Percentiles rank a stretch among this genome's conserved stretches.
These are phyloP conservation scores for Gymnopithys bicolor DNA, from an alignment of 2,797 vertebrate species.

Conservation along the genomic window DNA sequence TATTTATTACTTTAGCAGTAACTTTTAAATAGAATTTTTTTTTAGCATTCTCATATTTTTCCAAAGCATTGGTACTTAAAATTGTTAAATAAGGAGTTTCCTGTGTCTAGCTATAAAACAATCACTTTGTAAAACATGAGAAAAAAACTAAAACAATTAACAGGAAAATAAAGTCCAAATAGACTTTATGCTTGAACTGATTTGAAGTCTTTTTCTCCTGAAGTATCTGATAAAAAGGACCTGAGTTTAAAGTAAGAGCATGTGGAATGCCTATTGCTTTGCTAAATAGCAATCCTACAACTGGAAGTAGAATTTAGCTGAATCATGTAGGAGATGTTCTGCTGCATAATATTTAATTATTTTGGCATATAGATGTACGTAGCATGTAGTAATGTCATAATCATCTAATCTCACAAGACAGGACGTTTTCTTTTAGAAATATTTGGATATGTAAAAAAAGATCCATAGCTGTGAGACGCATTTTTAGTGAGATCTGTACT, in stretches of 20 bases:
- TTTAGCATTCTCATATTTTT: conserved; percentile 48
- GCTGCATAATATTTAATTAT: background rate
- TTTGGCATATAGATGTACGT: background rate
- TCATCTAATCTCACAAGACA: background rate
- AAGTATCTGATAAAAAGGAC: conserved; percentile 40
- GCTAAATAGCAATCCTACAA: background rate
- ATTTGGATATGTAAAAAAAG: background rate
- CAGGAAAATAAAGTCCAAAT: conserved; percentile 67
- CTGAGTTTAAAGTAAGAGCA: conserved; percentile 11
- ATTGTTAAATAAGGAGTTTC: conserved; percentile 58
- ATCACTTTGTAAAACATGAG: conserved; percentile 64
- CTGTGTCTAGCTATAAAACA: conserved; percentile 69
- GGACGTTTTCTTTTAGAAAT: background rate
- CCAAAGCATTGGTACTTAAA: conserved; percentile 44
- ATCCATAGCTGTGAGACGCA: background rate
- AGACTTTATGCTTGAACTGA: conserved; percentile 47
- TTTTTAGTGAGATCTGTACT: background rate
- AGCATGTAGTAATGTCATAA: background rate
- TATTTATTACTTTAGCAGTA: conserved; percentile 64
- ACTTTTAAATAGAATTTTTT: conserved; percentile 64
- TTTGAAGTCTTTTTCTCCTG: conserved; percentile 50
- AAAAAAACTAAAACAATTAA: conserved; percentile 66
- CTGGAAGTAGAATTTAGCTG: background rate
- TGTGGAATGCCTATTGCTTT: background rate
- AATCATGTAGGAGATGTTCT: background rate